Percentiles rank a stretch among this genome's conserved stretches.
These are phyloP conservation scores for Eupithecia centaureata DNA, from an alignment of 2,888 invertebrate genomes.

Conservation along the genomic window DNA sequence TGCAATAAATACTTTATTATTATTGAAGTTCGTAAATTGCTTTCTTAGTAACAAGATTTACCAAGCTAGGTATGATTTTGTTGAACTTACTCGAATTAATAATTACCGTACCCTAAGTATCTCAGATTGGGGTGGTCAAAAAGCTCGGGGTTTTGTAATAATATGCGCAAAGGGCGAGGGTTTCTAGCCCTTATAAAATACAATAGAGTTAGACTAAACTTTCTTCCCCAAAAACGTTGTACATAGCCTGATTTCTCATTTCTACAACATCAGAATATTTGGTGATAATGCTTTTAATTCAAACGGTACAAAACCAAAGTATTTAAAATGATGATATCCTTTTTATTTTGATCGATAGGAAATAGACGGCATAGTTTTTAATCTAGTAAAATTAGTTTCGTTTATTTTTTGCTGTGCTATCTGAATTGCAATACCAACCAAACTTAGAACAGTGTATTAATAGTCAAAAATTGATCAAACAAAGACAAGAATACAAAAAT, in stretches of 20 bases:
- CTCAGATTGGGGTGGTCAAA: conserved; percentile 11
- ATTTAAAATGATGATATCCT: too few species aligned
- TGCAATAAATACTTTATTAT: too few species aligned
- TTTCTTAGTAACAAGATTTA: not conserved
- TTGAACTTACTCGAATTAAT: conserved; percentile 1
- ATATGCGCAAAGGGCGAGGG: conserved; percentile 10
- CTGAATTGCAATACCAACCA: too few species aligned
- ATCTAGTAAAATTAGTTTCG: too few species aligned
- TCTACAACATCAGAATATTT: not conserved
- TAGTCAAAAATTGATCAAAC: not conserved
- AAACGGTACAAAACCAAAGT: too few species aligned
- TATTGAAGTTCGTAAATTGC: not conserved
- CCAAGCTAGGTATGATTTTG: not conserved
- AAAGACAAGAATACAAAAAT: not conserved
- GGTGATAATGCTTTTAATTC: too few species aligned
- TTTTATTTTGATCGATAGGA: too few species aligned
- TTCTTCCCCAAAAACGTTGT: not conserved
- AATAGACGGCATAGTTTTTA: too few species aligned
- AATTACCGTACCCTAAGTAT: not conserved
- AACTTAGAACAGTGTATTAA: too few species aligned
- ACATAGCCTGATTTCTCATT: not conserved
- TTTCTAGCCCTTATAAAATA: conserved; percentile 9
- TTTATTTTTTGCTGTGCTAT: too few species aligned
- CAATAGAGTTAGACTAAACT: not conserved
- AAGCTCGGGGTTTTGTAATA: conserved; percentile 6